phyloP scores from a whole-genome alignment of 30 jellyfish, hydroid and myxozoan species.

The Chironex yamaguchii region DNA sequence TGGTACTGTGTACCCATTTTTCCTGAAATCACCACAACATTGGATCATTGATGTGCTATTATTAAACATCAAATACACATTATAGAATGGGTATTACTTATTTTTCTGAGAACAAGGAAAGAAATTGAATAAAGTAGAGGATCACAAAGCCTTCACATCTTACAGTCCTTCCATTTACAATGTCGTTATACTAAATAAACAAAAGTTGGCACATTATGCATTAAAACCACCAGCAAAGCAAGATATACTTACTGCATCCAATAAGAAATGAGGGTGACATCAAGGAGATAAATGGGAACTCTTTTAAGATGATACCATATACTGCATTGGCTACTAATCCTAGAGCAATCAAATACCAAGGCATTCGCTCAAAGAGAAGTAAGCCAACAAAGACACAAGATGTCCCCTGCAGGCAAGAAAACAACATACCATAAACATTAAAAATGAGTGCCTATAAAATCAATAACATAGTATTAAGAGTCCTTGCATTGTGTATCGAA shows the following conservation, averaged over 20 bases:
- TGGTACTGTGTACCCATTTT: too few species aligned
- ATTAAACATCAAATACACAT: too few species aligned
- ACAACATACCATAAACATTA: background rate
- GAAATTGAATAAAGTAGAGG: too few species aligned
- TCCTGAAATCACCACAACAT: too few species aligned
- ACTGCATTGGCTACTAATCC: slow-evolving; percentile 73
- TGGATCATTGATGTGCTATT: too few species aligned
- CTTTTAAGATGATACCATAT: slow-evolving; percentile 72
- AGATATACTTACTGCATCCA: slow-evolving; percentile 79
- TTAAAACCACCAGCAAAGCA: background rate
- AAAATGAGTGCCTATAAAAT: background rate
- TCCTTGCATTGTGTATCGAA: too few species aligned
- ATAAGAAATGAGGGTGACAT: slow-evolving; percentile 78
- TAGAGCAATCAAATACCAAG: slow-evolving; percentile 74
- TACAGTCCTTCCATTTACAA: too few species aligned
- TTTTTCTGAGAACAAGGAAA: too few species aligned
- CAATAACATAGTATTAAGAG: too few species aligned
- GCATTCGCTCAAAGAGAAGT: slow-evolving; percentile 76
- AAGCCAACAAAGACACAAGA: slow-evolving; percentile 73
- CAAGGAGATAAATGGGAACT: slow-evolving; percentile 89
- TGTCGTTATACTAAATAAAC: background rate
- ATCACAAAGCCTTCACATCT: too few species aligned
- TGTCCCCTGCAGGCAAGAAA: slow-evolving; percentile 62
- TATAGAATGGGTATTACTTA: too few species aligned
- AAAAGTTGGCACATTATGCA: background rate